Conservation (phyloP, 2,888 invertebrate genomes). For the Troilus luridus region DNA sequence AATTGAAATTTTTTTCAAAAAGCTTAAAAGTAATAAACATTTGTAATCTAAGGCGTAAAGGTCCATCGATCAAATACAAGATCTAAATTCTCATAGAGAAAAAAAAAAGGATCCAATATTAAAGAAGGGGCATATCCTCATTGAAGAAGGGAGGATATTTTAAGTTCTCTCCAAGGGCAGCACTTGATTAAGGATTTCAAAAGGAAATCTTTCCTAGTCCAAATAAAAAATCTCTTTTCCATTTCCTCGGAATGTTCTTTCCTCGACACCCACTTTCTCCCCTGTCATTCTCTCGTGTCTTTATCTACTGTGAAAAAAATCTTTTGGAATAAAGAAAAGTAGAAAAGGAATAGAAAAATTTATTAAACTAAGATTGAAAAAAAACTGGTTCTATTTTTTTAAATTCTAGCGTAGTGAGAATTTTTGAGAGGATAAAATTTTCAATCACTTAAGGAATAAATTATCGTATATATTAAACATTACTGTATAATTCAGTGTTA, state of each 20-base stretch:
- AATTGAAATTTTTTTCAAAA: no score
- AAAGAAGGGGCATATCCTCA: neutral
- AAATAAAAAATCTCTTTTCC: neutral
- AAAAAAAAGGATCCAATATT: neutral
- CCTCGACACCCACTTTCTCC: neutral
- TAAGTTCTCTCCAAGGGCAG: neutral
- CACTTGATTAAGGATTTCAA: constrained; percentile 12
- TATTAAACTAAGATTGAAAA: neutral
- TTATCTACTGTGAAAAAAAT: neutral
- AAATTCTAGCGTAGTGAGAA: no score
- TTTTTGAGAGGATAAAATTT: no score
- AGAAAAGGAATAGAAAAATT: neutral
- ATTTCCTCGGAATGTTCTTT: neutral
- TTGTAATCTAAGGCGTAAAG: no score
- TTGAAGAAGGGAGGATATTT: neutral
- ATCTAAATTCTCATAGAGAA: neutral
- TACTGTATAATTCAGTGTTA: no score
- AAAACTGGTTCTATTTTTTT: neutral
- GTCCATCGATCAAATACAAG: no score
- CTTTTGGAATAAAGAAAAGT: neutral
- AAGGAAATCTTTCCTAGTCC: neutral
- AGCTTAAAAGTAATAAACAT: no score
- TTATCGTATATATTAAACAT: no score
- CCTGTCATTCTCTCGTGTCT: neutral
- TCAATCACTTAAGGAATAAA: no score